A percentile compares a stretch with the other conserved stretches of the same genome.
Evolutionary conservation across 2,113 vertebrate genomes (phyloP).

Genomic region (Gambusia affinis): DNA sequence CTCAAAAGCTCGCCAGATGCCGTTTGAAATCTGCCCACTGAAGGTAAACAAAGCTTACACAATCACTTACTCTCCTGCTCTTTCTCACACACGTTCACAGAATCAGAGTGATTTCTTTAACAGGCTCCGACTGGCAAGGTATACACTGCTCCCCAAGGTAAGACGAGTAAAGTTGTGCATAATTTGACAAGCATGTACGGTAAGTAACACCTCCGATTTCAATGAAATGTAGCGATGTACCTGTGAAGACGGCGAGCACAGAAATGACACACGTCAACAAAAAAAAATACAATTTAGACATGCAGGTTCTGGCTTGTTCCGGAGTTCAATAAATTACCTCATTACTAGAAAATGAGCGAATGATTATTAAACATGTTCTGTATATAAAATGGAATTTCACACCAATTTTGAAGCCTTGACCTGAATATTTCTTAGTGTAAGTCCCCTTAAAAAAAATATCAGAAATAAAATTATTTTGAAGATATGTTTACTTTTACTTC

Average conservation of each 20-base stretch:
- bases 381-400: background rate
- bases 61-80: constrained; percentile 45
- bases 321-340: no score
- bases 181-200: constrained; percentile 43
- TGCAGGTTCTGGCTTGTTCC: background rate
- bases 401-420: background rate
- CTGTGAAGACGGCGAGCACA: background rate
- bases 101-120: constrained; percentile 55
- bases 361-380: no score
- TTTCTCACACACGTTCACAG: constrained; percentile 41
- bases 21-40: constrained; percentile 81
- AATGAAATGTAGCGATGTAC: constrained; percentile 8
- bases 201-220: constrained; percentile 23
- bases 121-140: constrained; percentile 43
- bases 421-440: background rate
- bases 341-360: no score
- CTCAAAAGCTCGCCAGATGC: constrained; percentile 82
- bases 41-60: constrained; percentile 67
- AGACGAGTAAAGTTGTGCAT: constrained; percentile 26
- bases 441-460: background rate
- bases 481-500: no score
- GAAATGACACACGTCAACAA: no score
- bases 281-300: background rate
- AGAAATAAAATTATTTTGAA: background rate
- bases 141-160: constrained; percentile 39